These are phyloP conservation scores for Pantherophis alleghaniensis DNA, from an alignment of 2,797 vertebrate genomes.

Conservation along the genomic window DNA sequence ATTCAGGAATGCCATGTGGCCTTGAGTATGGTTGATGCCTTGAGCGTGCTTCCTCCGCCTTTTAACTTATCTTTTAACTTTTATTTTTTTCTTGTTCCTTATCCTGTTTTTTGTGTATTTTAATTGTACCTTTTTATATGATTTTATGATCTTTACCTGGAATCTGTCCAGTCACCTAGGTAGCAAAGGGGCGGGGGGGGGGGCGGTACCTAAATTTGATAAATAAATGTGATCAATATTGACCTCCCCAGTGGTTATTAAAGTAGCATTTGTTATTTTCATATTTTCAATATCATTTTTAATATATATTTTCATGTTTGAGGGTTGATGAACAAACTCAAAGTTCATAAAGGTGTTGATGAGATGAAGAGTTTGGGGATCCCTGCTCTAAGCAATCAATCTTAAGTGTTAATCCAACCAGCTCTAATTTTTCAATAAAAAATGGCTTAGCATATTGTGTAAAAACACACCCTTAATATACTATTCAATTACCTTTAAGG, in stretches of 20 bases:
- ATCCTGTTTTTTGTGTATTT: neutral
- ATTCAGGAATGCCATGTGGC: neutral
- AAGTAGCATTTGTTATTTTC: neutral
- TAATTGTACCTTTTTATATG: neutral
- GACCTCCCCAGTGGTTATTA: neutral
- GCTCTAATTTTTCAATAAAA: neutral
- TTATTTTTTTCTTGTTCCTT: neutral
- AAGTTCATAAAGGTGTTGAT: neutral
- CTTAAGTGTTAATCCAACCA: neutral
- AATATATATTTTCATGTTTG: neutral
- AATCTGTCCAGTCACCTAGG: neutral
- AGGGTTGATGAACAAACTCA: neutral
- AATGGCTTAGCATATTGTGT: neutral
- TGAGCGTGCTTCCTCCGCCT: neutral
- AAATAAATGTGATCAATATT: neutral
- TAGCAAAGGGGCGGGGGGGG: neutral
- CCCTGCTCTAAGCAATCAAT: neutral
- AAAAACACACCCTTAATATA: neutral
- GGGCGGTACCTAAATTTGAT: neutral
- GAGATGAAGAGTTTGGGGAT: neutral
- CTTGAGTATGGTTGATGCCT: neutral
- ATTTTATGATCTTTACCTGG: neutral
- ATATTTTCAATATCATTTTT: neutral
- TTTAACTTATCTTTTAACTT: neutral
- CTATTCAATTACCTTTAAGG: neutral